phyloP scores from a whole-genome alignment of 2,888 invertebrate species.

The Drosophila buzzatii region DNA sequence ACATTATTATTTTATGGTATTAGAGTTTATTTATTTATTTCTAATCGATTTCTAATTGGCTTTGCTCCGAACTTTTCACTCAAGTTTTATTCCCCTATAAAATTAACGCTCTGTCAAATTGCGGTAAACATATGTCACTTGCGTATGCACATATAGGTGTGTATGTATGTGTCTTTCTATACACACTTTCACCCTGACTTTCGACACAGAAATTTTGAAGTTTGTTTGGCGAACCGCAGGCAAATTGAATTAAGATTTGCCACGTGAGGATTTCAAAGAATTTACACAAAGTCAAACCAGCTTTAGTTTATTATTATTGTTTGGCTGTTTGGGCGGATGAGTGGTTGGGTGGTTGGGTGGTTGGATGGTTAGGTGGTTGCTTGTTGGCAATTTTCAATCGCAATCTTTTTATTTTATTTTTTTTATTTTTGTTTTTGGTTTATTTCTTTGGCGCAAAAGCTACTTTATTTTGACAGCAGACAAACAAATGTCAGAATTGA shows the following conservation, averaged over 20 bases:
- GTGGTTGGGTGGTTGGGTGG: constrained; percentile 10
- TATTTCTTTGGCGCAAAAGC: constrained; percentile 75
- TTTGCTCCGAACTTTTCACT: not conserved
- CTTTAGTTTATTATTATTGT: constrained; percentile 80
- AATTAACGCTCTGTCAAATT: constrained; percentile 12
- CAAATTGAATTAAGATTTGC: constrained; percentile 81
- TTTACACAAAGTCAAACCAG: constrained; percentile 79
- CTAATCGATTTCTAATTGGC: constrained; percentile 2
- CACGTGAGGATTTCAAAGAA: constrained; percentile 75
- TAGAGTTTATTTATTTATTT: not conserved
- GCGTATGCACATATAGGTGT: not conserved
- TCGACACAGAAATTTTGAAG: constrained; percentile 15
- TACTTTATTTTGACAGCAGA: constrained; percentile 83
- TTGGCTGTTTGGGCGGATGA: constrained; percentile 7
- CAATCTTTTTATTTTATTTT: constrained; percentile 49
- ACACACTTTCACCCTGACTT: constrained; percentile 29
- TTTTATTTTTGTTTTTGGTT: constrained; percentile 51
- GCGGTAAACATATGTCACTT: constrained; percentile 23
- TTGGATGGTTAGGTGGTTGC: constrained; percentile 26
- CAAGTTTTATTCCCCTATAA: not conserved
- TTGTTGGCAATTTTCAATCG: constrained; percentile 73
- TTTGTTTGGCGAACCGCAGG: constrained; percentile 47
- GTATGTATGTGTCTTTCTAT: not conserved
- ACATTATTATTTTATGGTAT: not conserved
- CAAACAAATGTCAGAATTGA: constrained; percentile 83